Evolutionary conservation across 2,888 invertebrate genomes (phyloP), one percentile per base, ranked within the genome.

Genomic region (Scelioninae gen. 1): DNA sequence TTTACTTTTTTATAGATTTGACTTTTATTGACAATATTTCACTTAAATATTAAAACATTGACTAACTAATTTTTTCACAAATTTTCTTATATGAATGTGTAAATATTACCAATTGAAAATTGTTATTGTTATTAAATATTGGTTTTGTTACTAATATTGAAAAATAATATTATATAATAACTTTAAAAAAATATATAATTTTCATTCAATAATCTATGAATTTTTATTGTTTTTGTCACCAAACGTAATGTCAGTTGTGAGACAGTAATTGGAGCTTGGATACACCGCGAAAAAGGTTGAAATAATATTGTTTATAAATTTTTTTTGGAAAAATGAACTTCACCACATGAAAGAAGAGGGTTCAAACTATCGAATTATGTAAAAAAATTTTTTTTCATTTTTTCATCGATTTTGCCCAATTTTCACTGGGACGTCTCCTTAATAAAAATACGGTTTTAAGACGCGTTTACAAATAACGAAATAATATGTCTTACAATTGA

Each of bases 271-370:
- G 56, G 15, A 23, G 40, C 56, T 58, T 58, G 38, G 23, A 58
- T n/a, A 58, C 38, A 38, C 40, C 40, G 43, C 40, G 4, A 23
- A 60, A 60, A 60, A 60, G 23, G 60, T 56, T 56, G 38, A 56
- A 56, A 56, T 56, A 56, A 34, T 56, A 38, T 56, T 56, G 56
- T 56, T 56, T 56, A 16, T 34, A 56, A 56, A 29, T 62, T 62
- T 62, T 58, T 9, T 38, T 23, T 38, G 16, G 11, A 58, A 58
- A 58, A 40, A 58, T 23, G 11, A 32, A 58, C 7, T 16, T 40
- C 16, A 58, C 58, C 58, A 58, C 40, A 11, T 81, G 29, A 29
- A 51, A 51, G 51, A 51, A 51, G 29, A 51, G 51, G 29, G 29
- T 51, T 29, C 29, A 51, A 51, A 29, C 51, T 51, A 51, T 51